phyloP scores from a whole-genome alignment of 2,888 invertebrate genomes.

The Glyphotaelius pellucidus region DNA sequence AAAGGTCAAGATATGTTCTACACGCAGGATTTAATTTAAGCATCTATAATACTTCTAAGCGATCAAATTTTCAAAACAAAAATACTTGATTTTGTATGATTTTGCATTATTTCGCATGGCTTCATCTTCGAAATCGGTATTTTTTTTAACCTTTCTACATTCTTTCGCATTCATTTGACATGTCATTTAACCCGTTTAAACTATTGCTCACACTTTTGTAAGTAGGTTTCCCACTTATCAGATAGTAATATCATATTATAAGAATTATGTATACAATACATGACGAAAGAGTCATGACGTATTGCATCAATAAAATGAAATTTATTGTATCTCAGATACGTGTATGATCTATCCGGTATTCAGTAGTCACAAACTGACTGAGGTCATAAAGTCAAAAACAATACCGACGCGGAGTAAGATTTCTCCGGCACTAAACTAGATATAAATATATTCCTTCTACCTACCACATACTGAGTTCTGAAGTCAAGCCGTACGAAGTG shows the following conservation, averaged over 20 bases:
- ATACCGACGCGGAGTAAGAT: not conserved
- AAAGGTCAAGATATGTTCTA: too few relatives aligned
- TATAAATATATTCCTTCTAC: not conserved
- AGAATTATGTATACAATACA: slow-evolving; percentile 2
- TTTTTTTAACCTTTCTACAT: too few relatives aligned
- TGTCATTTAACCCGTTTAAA: not conserved
- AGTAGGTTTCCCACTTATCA: not conserved
- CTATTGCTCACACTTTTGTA: not conserved
- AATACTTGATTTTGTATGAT: too few relatives aligned
- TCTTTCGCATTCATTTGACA: not conserved
- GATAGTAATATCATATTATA: not conserved
- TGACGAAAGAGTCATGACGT: not conserved
- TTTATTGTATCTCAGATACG: not conserved
- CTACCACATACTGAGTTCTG: not conserved
- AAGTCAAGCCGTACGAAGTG: not conserved
- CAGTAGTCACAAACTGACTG: slow-evolving; percentile 23
- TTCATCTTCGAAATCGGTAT: too few relatives aligned
- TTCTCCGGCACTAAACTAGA: not conserved
- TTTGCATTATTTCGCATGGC: too few relatives aligned
- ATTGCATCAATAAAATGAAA: slow-evolving; percentile 30
- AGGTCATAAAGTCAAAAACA: slow-evolving; percentile 34
- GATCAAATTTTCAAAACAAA: too few relatives aligned
- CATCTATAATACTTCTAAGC: too few relatives aligned
- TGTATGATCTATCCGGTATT: not conserved
- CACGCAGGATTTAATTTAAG: too few relatives aligned